A percentile compares a stretch with the other conserved stretches of the same genome.
These are phyloP conservation scores for Ursus arctos DNA, from an alignment of 2,113 vertebrate species.

Conservation along the genomic window DNA sequence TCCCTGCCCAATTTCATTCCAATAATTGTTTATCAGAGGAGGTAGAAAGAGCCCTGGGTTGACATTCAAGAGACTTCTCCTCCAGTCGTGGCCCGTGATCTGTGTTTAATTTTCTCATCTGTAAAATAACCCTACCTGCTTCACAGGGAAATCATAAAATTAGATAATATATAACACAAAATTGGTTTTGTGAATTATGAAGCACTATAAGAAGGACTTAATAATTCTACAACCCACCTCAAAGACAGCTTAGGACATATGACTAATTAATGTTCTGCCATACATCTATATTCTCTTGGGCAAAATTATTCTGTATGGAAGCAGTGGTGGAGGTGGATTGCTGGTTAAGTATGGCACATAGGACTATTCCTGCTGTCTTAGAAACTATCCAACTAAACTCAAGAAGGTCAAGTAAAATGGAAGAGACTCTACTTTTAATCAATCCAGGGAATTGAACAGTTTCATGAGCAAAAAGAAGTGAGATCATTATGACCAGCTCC, in stretches of 20 bases:
- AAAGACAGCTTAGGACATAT: background rate
- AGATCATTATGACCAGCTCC: background rate
- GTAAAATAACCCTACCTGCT: background rate
- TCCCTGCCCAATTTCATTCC: background rate
- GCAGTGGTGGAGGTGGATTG: background rate
- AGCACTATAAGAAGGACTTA: background rate
- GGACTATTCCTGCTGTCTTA: background rate
- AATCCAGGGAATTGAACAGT: background rate
- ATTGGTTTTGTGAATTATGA: background rate
- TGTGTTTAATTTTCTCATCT: background rate
- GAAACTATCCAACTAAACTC: background rate
- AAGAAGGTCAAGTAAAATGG: background rate
- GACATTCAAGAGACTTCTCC: background rate
- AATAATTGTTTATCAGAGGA: background rate
- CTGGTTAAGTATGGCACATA: background rate
- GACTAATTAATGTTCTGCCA: background rate
- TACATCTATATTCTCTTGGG: background rate
- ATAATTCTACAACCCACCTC: background rate
- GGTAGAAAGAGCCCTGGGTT: background rate
- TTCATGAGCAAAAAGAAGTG: background rate
- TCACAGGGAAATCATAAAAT: background rate
- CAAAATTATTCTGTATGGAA: background rate
- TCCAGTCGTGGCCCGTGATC: background rate
- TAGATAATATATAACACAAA: background rate
- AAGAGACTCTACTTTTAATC: background rate